Conservation (phyloP, 2,797 vertebrate genomes). For the Pogonophryne albipinna region DNA sequence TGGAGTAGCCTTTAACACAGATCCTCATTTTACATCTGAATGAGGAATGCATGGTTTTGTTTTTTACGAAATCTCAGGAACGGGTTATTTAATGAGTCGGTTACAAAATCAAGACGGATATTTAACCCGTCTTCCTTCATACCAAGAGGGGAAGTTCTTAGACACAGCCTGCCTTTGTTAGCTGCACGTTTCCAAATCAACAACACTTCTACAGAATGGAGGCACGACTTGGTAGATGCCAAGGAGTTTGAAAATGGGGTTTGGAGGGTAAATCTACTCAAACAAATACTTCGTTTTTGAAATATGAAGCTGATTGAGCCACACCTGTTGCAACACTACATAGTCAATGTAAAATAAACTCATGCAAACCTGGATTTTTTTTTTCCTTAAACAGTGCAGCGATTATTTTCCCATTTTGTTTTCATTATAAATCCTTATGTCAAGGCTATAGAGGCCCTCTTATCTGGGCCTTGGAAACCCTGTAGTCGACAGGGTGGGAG, state of each 20-base stretch:
- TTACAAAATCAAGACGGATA: background rate
- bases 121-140: background rate
- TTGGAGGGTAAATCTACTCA: background rate
- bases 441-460: background rate
- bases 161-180: conserved; percentile 19
- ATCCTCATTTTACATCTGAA: background rate
- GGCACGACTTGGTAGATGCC: conserved; percentile 9
- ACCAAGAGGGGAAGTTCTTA: background rate
- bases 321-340: background rate
- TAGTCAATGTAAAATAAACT: background rate
- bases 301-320: background rate
- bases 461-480: conserved; percentile 20
- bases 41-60: background rate
- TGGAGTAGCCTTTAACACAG: conserved; percentile 13
- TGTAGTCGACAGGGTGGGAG: conserved; percentile 22
- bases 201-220: background rate
- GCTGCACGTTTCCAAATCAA: conserved; percentile 7
- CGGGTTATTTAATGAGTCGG: background rate
- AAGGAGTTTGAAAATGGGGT: too few species aligned
- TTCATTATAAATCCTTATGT: background rate
- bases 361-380: background rate
- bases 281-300: background rate
- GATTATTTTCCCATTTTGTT: background rate
- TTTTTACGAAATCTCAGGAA: background rate
- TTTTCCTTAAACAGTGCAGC: background rate